phyloP scores from a whole-genome alignment of 1,140 invertebrate genomes.

The Mesaphorura yosii region DNA sequence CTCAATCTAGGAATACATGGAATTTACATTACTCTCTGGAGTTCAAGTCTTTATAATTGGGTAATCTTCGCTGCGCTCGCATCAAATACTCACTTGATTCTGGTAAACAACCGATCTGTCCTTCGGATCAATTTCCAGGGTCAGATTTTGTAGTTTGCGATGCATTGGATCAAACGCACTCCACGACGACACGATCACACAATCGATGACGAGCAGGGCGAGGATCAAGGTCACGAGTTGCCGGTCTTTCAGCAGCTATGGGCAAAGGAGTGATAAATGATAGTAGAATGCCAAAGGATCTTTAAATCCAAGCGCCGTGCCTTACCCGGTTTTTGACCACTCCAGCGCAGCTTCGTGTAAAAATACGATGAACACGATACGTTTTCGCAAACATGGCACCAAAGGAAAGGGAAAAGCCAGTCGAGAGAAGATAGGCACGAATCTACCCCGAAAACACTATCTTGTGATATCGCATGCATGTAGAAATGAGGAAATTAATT shows the following conservation, averaged over 20 bases:
- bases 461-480: neutral
- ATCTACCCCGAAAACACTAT: slow-evolving; percentile 51
- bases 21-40: slow-evolving; percentile 5
- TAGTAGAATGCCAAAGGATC: neutral
- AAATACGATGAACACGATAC: slow-evolving; percentile 73
- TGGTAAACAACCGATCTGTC: slow-evolving; percentile 73
- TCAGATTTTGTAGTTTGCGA: slow-evolving; percentile 66
- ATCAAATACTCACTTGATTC: slow-evolving; percentile 64
- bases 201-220: slow-evolving; percentile 62
- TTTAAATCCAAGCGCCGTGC: slow-evolving; percentile 4
- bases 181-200: slow-evolving; percentile 65
- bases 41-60: too few relatives aligned
- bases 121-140: slow-evolving; percentile 58
- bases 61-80: too few relatives aligned
- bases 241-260: slow-evolving; percentile 65
- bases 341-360: slow-evolving; percentile 55
- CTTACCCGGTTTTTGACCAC: slow-evolving; percentile 51
- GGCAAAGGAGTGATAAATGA: neutral
- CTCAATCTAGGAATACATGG: slow-evolving; percentile 52
- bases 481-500: too few relatives aligned
- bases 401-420: slow-evolving; percentile 73
- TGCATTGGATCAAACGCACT: slow-evolving; percentile 71
- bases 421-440: slow-evolving; percentile 71
- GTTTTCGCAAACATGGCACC: slow-evolving; percentile 85
- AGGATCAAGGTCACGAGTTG: slow-evolving; percentile 68